Base-by-base conservation (phyloP, 1,140 invertebrate genomes). In the Drosophila nannoptera region DNA sequence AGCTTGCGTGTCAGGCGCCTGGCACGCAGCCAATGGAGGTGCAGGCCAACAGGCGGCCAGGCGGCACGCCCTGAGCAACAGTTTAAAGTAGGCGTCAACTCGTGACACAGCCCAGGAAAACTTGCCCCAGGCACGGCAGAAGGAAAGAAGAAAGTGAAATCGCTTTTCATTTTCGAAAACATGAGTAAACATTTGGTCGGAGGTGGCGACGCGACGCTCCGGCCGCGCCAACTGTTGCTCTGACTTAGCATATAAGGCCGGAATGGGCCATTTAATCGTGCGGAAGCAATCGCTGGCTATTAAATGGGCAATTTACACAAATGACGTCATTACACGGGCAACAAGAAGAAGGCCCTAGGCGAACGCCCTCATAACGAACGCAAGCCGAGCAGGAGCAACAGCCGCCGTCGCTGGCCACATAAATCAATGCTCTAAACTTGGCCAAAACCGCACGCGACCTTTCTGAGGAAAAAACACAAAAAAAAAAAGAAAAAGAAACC, bases 271-370 rank as follows among this genome's bases (percentile, higher is more conserved):
- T 61, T 77, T 77, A 86, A 84, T 86, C 82, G 81, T 86, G 82
- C 81, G 81, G 81, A 84, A 84, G 77, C 81, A 86, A 84, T 84
- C 81, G 81, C 74, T 69, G 68, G 45, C 73, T 56, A 63, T 84
- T 68, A 69, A 86, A 84, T 84, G 50, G 80, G 81, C 77, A 81
- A 84, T 84, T 84, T 86, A 53, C 33, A 43, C 42, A 81, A 86
- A 84, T 84, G 81, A 84, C 80, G 73, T 84, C 80, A 84, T 84
- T 86, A 80, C 56, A 60, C 46, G 59, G 59, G 73, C 58, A 78
- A 50, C 72, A 29, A 46, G 46, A 58, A 9, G 8, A n/a, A 22
- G 22, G 46, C 29, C 42, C 7, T 16, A 58, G 61, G 38, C 55
- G 36, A 67, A 60, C 40, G 55, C 35, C 55, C 63, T 7, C 32